A percentile compares a stretch with the other conserved stretches of the same genome.
These are phyloP conservation scores for Pollenia griseotomentosa DNA, from an alignment of 2,888 invertebrate genomes.

Conservation along the genomic window DNA sequence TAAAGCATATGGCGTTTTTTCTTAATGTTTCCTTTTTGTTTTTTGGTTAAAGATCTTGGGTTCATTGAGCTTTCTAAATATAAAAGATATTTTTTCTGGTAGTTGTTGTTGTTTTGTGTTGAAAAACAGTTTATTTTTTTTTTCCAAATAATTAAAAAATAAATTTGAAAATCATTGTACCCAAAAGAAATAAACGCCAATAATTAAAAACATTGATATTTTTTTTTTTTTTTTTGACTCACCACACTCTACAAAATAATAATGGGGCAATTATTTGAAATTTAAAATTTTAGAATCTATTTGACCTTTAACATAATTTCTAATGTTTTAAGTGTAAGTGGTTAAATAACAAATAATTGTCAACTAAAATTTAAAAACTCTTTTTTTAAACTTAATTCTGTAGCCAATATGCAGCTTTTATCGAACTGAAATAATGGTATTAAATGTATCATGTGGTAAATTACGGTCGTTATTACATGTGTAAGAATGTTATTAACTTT, in stretches of 20 bases:
- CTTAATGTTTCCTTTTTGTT: not conserved
- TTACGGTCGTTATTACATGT: conserved; percentile 26
- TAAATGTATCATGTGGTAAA: conserved; percentile 3
- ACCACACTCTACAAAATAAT: conserved; percentile 21
- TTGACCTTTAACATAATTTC: not conserved
- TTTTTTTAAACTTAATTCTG: not conserved
- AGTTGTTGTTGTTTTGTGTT: conserved; percentile 1
- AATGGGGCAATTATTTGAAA: conserved; percentile 23
- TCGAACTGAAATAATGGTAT: conserved; percentile 7
- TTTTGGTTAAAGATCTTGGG: conserved; percentile 30
- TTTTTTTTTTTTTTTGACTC: conserved; percentile 21
- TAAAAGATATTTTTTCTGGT: conserved; percentile 4
- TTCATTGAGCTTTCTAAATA: conserved; percentile 45
- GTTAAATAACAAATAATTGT: conserved; percentile 11
- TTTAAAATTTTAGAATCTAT: not conserved
- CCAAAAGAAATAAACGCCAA: not conserved
- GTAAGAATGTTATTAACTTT: conserved; percentile 5
- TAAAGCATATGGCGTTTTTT: conserved; percentile 16
- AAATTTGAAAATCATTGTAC: conserved; percentile 37
- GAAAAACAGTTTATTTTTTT: not conserved
- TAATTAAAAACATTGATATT: not conserved
- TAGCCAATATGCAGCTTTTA: conserved; percentile 1
- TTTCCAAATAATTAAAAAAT: conserved; percentile 25
- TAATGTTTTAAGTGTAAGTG: not conserved
- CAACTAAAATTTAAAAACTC: not conserved